A percentile compares a stretch with the other conserved stretches of the same genome.
Conservation (phyloP, 2,888 invertebrate species). For the Hypsopygia costalis region DNA sequence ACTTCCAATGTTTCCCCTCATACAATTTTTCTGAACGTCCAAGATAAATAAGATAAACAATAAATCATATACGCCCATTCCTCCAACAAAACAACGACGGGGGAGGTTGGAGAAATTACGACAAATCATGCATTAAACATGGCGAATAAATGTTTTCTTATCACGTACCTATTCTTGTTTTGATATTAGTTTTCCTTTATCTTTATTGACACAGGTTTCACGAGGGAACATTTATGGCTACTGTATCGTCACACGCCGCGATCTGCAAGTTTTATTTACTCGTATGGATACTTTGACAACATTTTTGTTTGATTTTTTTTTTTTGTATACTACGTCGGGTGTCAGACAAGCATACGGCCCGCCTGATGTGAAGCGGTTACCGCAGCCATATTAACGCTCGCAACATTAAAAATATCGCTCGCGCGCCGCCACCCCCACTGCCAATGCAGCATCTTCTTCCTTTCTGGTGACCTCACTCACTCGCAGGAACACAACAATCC, state of each 20-base stretch:
- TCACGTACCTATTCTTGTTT: slow-evolving; percentile 80
- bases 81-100: slow-evolving; percentile 72
- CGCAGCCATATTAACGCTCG: too few relatives aligned
- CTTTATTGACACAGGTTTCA: slow-evolving; percentile 79
- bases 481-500: too few relatives aligned
- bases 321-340: too few relatives aligned
- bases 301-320: too few relatives aligned
- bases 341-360: too few relatives aligned
- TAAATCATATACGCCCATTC: slow-evolving; percentile 76
- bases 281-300: too few relatives aligned
- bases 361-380: too few relatives aligned
- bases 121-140: slow-evolving; percentile 81
- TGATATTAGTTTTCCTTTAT: slow-evolving; percentile 80
- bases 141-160: slow-evolving; percentile 81
- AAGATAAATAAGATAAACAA: slow-evolving; percentile 73
- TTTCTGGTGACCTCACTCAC: too few relatives aligned
- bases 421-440: too few relatives aligned
- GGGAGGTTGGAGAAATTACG: slow-evolving; percentile 76
- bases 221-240: slow-evolving; percentile 63
- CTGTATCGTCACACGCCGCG: slow-evolving; percentile 49
- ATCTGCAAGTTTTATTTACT: slow-evolving; percentile 26
- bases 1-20: slow-evolving; percentile 50
- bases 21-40: slow-evolving; percentile 60
- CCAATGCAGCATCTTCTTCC: too few relatives aligned
- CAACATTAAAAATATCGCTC: too few relatives aligned